Percentiles rank a stretch among this genome's conserved stretches.
Evolutionary conservation across 2,113 vertebrate genomes (phyloP).

Genomic region (Pogona vitticeps): DNA sequence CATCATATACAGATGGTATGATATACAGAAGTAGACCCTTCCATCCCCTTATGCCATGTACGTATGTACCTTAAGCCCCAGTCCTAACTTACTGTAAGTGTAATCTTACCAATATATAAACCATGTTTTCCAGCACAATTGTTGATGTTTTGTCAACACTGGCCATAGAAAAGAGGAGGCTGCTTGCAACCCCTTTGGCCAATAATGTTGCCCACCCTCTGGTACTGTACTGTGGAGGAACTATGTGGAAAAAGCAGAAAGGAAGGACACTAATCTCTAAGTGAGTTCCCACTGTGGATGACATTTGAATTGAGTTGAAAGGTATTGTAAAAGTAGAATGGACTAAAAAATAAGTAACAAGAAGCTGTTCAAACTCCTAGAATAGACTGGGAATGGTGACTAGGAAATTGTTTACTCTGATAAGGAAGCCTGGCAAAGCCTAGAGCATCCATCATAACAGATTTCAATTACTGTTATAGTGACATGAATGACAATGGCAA

Average conservation of each 20-base stretch:
- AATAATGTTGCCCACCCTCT: too few species aligned
- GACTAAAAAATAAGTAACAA: background rate
- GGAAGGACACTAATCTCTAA: background rate
- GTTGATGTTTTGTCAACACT: too few species aligned
- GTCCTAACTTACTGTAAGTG: background rate
- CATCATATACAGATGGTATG: too few species aligned
- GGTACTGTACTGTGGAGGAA: background rate
- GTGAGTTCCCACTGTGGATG: background rate
- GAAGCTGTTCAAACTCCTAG: background rate
- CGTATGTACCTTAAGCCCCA: background rate
- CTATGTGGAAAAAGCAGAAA: background rate
- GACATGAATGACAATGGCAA: constrained; percentile 5
- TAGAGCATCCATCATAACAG: constrained; percentile 5
- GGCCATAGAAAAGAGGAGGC: too few species aligned
- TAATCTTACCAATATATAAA: too few species aligned
- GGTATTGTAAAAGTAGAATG: background rate
- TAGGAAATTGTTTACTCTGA: background rate
- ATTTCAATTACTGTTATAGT: constrained; percentile 25
- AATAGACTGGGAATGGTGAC: background rate
- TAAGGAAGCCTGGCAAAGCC: background rate
- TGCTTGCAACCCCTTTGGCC: too few species aligned
- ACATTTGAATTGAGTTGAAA: background rate
- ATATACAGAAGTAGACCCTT: too few species aligned
- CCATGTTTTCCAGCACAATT: too few species aligned
- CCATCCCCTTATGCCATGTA: too few species aligned